Conservation (phyloP, 2,113 vertebrate species). For the Gila orcuttii region DNA sequence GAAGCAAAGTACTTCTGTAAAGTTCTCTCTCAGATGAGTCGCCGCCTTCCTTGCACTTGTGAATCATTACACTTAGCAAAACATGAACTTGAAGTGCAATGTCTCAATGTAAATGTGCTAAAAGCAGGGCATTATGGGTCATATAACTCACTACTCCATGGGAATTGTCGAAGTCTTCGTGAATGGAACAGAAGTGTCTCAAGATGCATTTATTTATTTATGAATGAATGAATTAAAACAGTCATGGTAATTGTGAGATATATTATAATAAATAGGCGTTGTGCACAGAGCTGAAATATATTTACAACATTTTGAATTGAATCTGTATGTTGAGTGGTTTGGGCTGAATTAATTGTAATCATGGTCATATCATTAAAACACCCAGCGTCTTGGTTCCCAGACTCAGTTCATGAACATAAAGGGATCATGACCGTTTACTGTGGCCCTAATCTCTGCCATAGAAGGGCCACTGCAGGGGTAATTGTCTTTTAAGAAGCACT, state of each 20-base stretch:
- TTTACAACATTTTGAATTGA: not conserved
- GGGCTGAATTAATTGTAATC: not conserved
- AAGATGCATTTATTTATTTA: not conserved
- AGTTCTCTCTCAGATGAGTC: not conserved
- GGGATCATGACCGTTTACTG: slow-evolving; percentile 35
- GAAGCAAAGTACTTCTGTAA: not conserved
- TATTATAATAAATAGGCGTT: not conserved
- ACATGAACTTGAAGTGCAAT: not conserved
- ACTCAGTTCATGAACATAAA: slow-evolving; percentile 35
- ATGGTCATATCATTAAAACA: slow-evolving; percentile 1
- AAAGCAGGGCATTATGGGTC: slow-evolving; percentile 15
- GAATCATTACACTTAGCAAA: not conserved
- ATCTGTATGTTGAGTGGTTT: not conserved
- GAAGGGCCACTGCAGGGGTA: slow-evolving; percentile 44
- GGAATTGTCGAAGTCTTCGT: not conserved
- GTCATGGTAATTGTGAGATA: not conserved
- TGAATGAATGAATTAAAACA: not conserved
- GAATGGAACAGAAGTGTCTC: too few relatives aligned
- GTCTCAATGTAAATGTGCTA: not conserved
- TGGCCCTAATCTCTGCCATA: slow-evolving; percentile 27
- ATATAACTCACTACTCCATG: not conserved
- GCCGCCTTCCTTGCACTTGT: not conserved
- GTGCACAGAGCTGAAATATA: not conserved
- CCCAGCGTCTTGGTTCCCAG: not conserved
- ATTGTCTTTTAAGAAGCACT: slow-evolving; percentile 45